Evolutionary conservation across 2,888 invertebrate species (phyloP).

Genomic region (Drosophila cracens): DNA sequence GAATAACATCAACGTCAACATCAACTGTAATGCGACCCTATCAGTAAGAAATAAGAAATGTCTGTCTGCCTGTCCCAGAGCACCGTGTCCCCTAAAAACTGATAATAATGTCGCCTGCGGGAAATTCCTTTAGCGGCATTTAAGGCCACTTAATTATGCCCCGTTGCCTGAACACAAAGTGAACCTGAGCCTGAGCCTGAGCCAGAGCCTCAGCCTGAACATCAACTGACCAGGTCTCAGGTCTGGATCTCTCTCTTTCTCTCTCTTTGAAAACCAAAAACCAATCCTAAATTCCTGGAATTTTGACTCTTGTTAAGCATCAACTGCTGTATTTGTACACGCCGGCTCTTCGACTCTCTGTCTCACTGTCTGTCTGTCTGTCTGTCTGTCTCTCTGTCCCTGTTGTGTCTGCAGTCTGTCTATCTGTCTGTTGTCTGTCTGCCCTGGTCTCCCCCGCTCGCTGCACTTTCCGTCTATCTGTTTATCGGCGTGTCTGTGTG

Average conservation of each 20-base stretch:
- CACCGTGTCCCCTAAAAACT: slow-evolving; percentile 41
- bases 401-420: slow-evolving; percentile 13
- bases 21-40: slow-evolving; percentile 43
- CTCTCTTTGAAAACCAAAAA: slow-evolving; percentile 39
- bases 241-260: slow-evolving; percentile 14
- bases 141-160: slow-evolving; percentile 77
- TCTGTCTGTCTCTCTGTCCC: slow-evolving; percentile 19
- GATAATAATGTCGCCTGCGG: slow-evolving; percentile 79
- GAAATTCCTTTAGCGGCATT: slow-evolving; percentile 80
- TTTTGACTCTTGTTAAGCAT: slow-evolving; percentile 75
- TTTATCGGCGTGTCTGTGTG: not conserved
- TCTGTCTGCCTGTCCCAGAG: slow-evolving; percentile 25
- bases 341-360: slow-evolving; percentile 47
- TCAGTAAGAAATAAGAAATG: slow-evolving; percentile 47
- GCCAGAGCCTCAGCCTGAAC: slow-evolving; percentile 1
- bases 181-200: slow-evolving; percentile 1
- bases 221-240: slow-evolving; percentile 39
- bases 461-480: slow-evolving; percentile 11
- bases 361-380: slow-evolving; percentile 5
- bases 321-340: slow-evolving; percentile 75
- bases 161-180: slow-evolving; percentile 28
- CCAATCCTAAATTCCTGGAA: slow-evolving; percentile 82
- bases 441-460: not conserved
- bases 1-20: slow-evolving; percentile 38
- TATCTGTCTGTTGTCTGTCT: slow-evolving; percentile 19